Base-by-base conservation (phyloP, 2,797 vertebrate genomes). In the Naso thynnoides region DNA sequence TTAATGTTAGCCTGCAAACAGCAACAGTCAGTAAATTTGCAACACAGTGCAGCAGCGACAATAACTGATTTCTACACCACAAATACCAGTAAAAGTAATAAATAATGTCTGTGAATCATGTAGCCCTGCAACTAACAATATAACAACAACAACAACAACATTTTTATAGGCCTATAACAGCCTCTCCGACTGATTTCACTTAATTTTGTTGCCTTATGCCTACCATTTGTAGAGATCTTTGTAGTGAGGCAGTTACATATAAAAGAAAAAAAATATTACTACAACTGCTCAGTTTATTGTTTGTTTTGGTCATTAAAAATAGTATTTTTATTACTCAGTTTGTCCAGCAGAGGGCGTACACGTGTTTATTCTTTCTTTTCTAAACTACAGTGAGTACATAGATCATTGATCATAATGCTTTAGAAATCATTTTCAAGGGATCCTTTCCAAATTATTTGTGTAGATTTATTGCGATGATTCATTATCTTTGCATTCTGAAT, bases 321-420 rank as follows among this genome's bases (percentile, higher is more conserved):
- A n/a, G 3, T 23, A n/a, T 24, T 11, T 26, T 59, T n/a, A 42
- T 50, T 59, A 45, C 61, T 24, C 33, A 56, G 21, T 49, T 41
- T 49, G 33, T 62, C 64, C 57, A 68, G 57, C 57, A 75, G 73
- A 75, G 50, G 33, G 50, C 42, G 4, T 16, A 29, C 45, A 47
- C 16, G 6, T 3, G 0, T 45, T 36, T 33, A 44, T 58, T 50
- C n/a, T 56, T 64, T 52, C 45, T 24, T 33, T n/a, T 18, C 18
- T 9, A 24, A 18, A 18, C 15, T 45, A 15, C 24, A 41, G 18
- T 21, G 15, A 56, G 5, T 24, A 16, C 31, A 49, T 15, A 19
- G n/a, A n/a, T n/a, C 16, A 13, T n/a, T 26, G 11, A 1, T 68
- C 2, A 16, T 33, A 23, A n/a, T 58, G n/a, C 1, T 55, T 56